Conservation (phyloP, 2,113 vertebrate species). For the Phrynosoma blainvillii region DNA sequence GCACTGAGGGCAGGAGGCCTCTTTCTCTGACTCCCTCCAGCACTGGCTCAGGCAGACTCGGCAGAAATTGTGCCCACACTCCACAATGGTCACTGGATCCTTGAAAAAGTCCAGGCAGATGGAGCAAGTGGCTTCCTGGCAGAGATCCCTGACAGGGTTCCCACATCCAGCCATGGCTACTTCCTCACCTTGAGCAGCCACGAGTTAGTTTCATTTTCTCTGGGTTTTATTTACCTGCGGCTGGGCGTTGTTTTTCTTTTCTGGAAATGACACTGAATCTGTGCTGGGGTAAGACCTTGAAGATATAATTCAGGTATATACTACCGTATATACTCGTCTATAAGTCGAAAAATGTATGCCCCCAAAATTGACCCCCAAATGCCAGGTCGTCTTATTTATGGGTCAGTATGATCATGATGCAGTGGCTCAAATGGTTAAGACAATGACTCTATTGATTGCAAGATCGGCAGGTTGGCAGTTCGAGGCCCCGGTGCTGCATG, state of each 20-base stretch:
- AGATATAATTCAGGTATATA: too few species aligned
- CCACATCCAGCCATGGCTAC: not conserved
- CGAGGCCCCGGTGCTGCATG: too few species aligned
- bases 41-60: not conserved
- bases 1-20: not conserved
- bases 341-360: too few species aligned
- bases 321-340: too few species aligned
- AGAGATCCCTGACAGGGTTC: not conserved
- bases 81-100: not conserved
- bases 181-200: too few species aligned
- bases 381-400: too few species aligned
- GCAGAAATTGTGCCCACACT: conserved; percentile 22
- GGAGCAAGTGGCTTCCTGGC: not conserved
- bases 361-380: too few species aligned
- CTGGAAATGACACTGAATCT: not conserved
- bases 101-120: not conserved
- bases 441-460: too few species aligned
- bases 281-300: too few species aligned
- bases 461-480: too few species aligned
- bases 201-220: not conserved
- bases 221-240: not conserved
- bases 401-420: too few species aligned
- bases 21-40: not conserved
- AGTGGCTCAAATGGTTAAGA: too few species aligned
- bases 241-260: not conserved